These are phyloP conservation scores for Hetaerina americana DNA, from an alignment of 1,140 invertebrate genomes.

Conservation along the genomic window DNA sequence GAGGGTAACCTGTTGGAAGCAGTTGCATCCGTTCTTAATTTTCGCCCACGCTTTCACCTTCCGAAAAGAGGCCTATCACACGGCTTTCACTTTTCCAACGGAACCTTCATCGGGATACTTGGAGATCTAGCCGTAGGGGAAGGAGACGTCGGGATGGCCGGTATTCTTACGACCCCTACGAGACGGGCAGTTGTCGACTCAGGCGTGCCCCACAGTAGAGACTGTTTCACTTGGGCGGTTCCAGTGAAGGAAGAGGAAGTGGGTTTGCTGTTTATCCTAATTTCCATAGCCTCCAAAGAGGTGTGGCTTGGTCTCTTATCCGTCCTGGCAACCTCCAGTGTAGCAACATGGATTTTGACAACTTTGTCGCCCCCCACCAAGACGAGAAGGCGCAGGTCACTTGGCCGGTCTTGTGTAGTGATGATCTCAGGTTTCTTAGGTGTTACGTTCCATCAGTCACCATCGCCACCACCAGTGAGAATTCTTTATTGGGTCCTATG, in stretches of 20 bases:
- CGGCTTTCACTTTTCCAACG: not conserved
- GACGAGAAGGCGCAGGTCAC: not conserved
- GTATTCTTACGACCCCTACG: not conserved
- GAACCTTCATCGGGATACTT: not conserved
- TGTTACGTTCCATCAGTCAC: not conserved
- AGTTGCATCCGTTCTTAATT: not conserved
- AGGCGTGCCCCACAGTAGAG: not conserved
- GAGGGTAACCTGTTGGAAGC: not conserved
- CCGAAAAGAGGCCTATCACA: not conserved
- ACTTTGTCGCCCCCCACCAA: not conserved
- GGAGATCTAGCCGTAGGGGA: not conserved
- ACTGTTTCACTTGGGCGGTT: not conserved
- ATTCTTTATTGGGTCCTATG: not conserved
- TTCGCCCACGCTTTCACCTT: not conserved
- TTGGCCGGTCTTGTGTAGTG: not conserved
- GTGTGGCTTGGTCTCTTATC: not conserved
- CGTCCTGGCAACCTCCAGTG: not conserved
- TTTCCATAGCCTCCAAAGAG: not conserved
- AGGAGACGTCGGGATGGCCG: not conserved
- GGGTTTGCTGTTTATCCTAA: not conserved
- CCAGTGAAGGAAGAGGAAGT: not conserved
- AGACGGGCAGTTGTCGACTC: not conserved
- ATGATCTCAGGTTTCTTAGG: not conserved
- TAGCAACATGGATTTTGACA: not conserved
- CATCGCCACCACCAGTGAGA: not conserved